Percentiles rank a stretch among this genome's conserved stretches.
These are phyloP conservation scores for Podarcis muralis DNA, from an alignment of 2,113 vertebrate species.

Conservation along the genomic window DNA sequence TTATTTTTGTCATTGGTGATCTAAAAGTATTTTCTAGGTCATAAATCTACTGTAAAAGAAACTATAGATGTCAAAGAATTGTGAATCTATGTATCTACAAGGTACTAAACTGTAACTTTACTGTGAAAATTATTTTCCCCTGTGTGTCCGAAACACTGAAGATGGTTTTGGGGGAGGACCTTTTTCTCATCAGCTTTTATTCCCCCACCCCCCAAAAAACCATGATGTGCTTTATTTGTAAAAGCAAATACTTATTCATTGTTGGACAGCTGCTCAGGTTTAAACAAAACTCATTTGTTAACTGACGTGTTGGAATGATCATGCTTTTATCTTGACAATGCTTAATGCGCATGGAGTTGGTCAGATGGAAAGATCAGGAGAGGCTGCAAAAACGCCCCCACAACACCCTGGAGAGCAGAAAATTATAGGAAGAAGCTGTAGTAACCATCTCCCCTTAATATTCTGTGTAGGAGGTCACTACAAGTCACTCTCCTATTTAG, in stretches of 20 bases:
- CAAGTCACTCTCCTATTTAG: not conserved
- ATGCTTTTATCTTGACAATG: not conserved
- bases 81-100: conserved; percentile 68
- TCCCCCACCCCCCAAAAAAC: no score
- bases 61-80: conserved; percentile 65
- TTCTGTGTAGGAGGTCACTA: not conserved
- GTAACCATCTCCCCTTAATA: not conserved
- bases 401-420: not conserved
- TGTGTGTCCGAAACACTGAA: conserved; percentile 49
- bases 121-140: conserved; percentile 62
- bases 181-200: fast-evolving
- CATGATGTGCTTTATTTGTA: not conserved
- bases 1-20: conserved; percentile 74
- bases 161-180: not conserved
- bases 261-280: conserved; percentile 33
- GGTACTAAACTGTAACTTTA: conserved; percentile 67
- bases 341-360: not conserved
- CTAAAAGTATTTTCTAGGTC: conserved; percentile 68
- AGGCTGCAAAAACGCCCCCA: not conserved
- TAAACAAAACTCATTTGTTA: conserved; percentile 36
- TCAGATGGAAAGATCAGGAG: not conserved
- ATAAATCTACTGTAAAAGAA: conserved; percentile 62
- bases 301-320: not conserved
- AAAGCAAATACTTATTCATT: conserved; percentile 43
- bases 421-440: not conserved